Base-by-base conservation (phyloP, 2,888 invertebrate genomes). In the Hofmannophila pseudospretella region DNA sequence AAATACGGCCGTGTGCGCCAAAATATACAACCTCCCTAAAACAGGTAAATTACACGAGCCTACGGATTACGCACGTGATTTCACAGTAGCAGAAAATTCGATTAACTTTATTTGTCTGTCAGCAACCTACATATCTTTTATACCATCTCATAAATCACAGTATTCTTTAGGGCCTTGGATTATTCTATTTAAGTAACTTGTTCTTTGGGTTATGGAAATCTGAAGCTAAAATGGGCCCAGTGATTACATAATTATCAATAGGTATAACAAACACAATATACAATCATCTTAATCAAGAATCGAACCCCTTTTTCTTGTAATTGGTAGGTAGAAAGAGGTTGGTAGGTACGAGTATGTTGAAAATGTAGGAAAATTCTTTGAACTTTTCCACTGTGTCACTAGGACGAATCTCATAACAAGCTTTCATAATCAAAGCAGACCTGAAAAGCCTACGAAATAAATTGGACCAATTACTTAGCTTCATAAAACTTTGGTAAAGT, bases 41-140 rank as follows among this genome's bases (percentile, higher is more conserved):
- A 70, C 69, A 69, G 69, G 71, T 71, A 67, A 71, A 70, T 67
- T 69, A 70, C 65, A 57, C 45, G 62, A 62, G 63, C 71, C 56
- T 63, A 56, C 65, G 56, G 51, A 52, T 51, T 48, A 55, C 47
- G 53, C 55, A 77, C 77, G 75, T 79, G 78, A 71, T 61, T 58
- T 61, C 67, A 64, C 58, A 62, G 61, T 56, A 61, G 70, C 75
- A 72, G 74, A 80, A 79, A 71, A 75, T 75, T 78, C 71, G 72
- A 79, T 78, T 79, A 73, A 58, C 60, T 72, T 59, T 59, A 62
- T 58, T 59, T 54, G 62, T 60, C 49, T 65, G 64, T 74, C 75
- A 74, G 77, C 75, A 71, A 67, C 64, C 66, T 66, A 67, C 60
- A 57, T 58, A 47, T 58, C 54, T 63, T 66, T 64, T 58, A 53